These are phyloP conservation scores for Pogona vitticeps DNA, from an alignment of 2,113 vertebrate genomes.

Conservation along the genomic window DNA sequence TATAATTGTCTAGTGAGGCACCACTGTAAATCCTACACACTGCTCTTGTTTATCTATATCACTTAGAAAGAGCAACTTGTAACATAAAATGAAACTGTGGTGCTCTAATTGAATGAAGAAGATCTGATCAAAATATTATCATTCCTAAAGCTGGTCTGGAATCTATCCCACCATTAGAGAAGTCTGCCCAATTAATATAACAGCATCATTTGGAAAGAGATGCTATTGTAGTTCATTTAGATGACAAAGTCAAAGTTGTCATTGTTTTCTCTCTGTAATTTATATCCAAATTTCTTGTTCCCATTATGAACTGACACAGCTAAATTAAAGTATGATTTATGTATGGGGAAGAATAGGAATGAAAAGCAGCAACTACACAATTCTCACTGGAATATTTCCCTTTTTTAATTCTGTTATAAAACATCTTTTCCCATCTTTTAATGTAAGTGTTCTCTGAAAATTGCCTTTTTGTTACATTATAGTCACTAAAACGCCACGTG, in stretches of 20 bases:
- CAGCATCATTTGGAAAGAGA: background rate
- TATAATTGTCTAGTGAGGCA: no score
- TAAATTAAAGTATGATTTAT: slow-evolving; percentile 72
- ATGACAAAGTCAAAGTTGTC: slow-evolving; percentile 39
- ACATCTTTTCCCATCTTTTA: slow-evolving; percentile 3
- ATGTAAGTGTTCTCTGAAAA: slow-evolving; percentile 38
- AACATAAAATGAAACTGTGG: background rate
- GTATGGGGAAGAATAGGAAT: slow-evolving; percentile 58
- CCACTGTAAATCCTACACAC: background rate
- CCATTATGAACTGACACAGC: slow-evolving; percentile 50
- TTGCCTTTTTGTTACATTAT: slow-evolving; percentile 54
- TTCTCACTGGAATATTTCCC: slow-evolving; percentile 52
- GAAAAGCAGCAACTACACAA: slow-evolving; percentile 29
- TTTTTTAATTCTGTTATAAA: slow-evolving; percentile 39
- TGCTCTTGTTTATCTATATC: background rate
- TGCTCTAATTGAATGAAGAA: fast-evolving
- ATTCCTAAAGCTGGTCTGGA: background rate
- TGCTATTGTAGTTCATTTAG: slow-evolving; percentile 38
- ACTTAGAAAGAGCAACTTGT: background rate
- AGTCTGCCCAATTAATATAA: background rate
- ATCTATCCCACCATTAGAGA: background rate
- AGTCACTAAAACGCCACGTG: slow-evolving; percentile 45
- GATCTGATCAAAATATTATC: background rate
- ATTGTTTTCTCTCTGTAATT: slow-evolving; percentile 40
- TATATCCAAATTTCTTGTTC: slow-evolving; percentile 53